Evolutionary conservation across 2,797 vertebrate genomes (phyloP).

Genomic region (Miichthys miiuy): DNA sequence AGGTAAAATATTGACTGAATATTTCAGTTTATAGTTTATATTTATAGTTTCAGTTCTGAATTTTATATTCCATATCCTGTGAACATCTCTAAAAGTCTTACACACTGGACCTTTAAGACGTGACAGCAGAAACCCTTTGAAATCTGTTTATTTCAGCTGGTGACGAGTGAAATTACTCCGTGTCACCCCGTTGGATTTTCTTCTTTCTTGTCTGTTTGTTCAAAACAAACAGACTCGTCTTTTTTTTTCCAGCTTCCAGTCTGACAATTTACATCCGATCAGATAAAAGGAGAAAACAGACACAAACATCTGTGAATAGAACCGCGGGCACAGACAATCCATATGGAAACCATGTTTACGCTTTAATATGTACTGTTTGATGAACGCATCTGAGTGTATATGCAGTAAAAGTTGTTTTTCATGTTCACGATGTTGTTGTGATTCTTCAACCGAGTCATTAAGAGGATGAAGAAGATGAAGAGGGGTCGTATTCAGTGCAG

Average conservation of each 20-base stretch:
- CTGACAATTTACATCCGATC: background rate
- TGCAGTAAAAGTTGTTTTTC: conserved; percentile 8
- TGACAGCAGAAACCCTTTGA: background rate
- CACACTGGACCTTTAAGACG: background rate
- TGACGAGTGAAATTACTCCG: background rate
- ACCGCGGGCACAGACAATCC: background rate
- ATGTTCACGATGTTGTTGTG: conserved; percentile 18
- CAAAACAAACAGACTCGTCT: background rate
- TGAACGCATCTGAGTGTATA: background rate
- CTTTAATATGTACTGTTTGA: conserved; percentile 29
- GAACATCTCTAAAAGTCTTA: too few relatives aligned
- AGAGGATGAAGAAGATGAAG: background rate
- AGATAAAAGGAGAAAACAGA: conserved; percentile 4
- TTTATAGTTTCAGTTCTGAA: background rate
- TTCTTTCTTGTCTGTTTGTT: background rate
- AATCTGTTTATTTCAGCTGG: background rate
- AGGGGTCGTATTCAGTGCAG: background rate
- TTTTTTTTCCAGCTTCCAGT: background rate
- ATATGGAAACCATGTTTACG: conserved; percentile 16
- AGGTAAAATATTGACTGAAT: too few relatives aligned
- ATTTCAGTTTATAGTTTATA: too few relatives aligned
- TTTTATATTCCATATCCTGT: too few relatives aligned
- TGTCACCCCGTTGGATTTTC: background rate
- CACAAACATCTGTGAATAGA: background rate
- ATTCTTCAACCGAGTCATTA: background rate